Conservation (phyloP, 2,888 invertebrate genomes). For the Exocentrus adspersus region DNA sequence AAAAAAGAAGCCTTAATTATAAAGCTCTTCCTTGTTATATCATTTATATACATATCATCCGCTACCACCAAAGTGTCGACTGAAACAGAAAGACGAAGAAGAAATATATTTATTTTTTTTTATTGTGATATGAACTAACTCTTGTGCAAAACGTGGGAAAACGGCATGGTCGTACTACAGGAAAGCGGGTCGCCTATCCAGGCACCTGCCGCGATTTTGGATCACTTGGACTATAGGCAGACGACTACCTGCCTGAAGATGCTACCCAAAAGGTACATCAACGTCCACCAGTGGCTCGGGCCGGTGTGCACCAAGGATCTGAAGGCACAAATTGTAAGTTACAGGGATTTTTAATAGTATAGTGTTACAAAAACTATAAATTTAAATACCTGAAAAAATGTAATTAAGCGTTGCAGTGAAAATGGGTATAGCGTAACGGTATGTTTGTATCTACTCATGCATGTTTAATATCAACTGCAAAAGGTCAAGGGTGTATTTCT, state of each 20-base stretch:
- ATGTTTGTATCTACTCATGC: background rate
- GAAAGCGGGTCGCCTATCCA: conserved; percentile 69
- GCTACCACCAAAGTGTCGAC: conserved; percentile 31
- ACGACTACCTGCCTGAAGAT: conserved; percentile 87
- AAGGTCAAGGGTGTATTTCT: conserved; percentile 19
- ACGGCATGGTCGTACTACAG: conserved; percentile 74
- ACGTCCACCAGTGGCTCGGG: conserved; percentile 90
- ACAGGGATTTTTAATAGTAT: background rate
- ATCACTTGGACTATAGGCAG: conserved; percentile 83
- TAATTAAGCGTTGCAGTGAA: too few relatives aligned
- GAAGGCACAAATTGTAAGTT: conserved; percentile 80
- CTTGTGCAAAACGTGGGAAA: conserved; percentile 34
- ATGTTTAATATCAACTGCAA: background rate
- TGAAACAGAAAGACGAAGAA: too few relatives aligned
- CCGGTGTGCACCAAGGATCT: conserved; percentile 83
- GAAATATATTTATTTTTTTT: too few relatives aligned
- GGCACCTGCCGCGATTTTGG: conserved; percentile 71
- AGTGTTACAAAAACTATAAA: too few relatives aligned
- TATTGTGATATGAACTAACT: conserved; percentile 37
- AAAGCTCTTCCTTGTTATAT: conserved; percentile 10
- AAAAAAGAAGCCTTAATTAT: conserved; percentile 45
- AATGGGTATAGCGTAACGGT: background rate
- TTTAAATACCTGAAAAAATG: too few relatives aligned
- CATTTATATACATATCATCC: conserved; percentile 37
- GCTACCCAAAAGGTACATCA: conserved; percentile 89